Evolutionary conservation across 2,888 invertebrate genomes (phyloP).

Genomic region (Polyommatus icarus): DNA sequence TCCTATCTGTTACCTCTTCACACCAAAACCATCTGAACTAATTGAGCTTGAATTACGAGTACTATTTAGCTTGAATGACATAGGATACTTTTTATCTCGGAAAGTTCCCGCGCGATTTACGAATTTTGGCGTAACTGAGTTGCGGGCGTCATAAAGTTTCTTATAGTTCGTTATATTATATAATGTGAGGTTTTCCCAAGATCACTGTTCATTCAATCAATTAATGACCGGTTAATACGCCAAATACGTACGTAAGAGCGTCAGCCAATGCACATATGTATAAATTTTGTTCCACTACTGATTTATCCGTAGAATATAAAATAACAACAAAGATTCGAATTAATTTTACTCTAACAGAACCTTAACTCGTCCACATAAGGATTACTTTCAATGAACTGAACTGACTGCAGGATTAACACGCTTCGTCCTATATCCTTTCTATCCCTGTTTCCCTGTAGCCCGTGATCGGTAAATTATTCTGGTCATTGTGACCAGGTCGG

Average conservation of each 20-base stretch:
- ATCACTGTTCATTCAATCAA: neutral
- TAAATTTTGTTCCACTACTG: neutral
- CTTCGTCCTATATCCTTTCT: neutral
- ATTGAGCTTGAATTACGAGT: no score
- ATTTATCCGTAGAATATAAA: neutral
- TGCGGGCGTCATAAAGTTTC: no score
- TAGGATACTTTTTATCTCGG: no score
- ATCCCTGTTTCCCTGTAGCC: neutral
- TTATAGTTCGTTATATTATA: no score
- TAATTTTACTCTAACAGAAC: neutral
- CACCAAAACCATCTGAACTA: no score
- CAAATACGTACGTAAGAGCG: neutral
- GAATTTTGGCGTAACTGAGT: no score
- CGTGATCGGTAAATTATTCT: conserved; percentile 9
- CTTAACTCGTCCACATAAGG: neutral
- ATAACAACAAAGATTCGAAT: neutral
- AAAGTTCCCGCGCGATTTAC: no score
- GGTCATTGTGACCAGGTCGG: conserved; percentile 23
- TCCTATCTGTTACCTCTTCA: no score
- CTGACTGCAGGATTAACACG: neutral
- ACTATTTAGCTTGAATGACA: no score
- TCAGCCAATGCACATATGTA: neutral
- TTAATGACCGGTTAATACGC: neutral
- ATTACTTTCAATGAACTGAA: neutral
- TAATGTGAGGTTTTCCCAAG: no score